phyloP scores from a whole-genome alignment of 2,797 vertebrate genomes.

The Sebastes melanostomus region DNA sequence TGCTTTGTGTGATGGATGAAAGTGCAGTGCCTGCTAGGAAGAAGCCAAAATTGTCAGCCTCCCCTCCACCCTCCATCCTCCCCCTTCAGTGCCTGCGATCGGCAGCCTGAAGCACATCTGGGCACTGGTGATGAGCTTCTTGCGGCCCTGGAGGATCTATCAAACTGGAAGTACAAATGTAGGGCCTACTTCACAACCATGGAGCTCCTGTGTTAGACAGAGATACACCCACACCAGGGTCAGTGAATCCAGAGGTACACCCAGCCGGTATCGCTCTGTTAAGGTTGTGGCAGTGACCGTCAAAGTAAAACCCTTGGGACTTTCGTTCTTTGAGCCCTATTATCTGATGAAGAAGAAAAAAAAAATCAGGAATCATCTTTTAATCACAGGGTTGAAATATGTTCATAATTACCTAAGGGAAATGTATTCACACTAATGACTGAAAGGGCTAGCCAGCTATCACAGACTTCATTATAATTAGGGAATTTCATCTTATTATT shows the following conservation, averaged over 20 bases:
- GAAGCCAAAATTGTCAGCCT: conserved; percentile 31
- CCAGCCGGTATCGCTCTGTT: conserved; percentile 1
- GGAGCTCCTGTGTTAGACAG: conserved; percentile 16
- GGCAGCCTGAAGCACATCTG: conserved; percentile 43
- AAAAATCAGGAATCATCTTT: conserved; percentile 65
- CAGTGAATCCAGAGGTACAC: neutral
- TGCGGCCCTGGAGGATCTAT: conserved; percentile 33
- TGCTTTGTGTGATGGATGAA: conserved; percentile 43
- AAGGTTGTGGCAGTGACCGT: conserved; percentile 14
- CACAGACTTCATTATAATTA: conserved; percentile 71
- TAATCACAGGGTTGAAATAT: conserved; percentile 72
- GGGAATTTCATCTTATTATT: conserved; percentile 64
- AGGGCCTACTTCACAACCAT: neutral
- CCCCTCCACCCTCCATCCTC: neutral
- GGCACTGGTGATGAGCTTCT: conserved; percentile 48
- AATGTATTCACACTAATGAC: conserved; percentile 71
- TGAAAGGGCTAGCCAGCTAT: conserved; percentile 61
- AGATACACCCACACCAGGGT: conserved; percentile 10
- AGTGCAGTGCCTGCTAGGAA: conserved; percentile 13
- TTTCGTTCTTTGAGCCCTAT: conserved; percentile 35
- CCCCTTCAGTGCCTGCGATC: neutral
- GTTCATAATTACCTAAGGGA: conserved; percentile 72
- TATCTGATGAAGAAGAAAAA: conserved; percentile 34
- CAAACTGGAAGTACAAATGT: conserved; percentile 15
- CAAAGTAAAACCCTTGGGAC: conserved; percentile 25